A percentile compares a stretch with the other conserved stretches of the same genome.
phyloP scores from a whole-genome alignment of 2,113 vertebrate species.

The Herpailurus yagouaroundi region DNA sequence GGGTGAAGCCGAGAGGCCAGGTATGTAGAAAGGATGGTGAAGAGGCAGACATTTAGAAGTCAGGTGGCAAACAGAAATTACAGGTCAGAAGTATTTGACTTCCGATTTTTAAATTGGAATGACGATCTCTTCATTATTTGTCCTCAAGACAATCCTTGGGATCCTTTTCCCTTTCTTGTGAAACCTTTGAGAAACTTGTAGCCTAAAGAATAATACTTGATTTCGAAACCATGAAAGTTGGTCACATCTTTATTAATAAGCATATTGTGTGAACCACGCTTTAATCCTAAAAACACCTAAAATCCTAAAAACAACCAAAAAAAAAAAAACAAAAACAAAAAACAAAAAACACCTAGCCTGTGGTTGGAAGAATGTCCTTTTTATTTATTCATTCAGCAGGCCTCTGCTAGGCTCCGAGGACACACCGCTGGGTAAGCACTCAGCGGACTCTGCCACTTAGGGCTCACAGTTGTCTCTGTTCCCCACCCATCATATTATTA shows the following conservation, averaged over 20 bases:
- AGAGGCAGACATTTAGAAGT: background rate
- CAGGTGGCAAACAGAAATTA: background rate
- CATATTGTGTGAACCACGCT: background rate
- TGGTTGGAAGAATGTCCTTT: background rate
- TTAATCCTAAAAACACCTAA: background rate
- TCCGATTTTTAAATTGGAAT: background rate
- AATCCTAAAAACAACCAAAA: background rate
- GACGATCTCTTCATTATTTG: background rate
- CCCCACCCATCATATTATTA: background rate
- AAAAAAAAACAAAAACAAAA: background rate
- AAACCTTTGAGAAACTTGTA: background rate
- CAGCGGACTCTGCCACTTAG: accelerated
- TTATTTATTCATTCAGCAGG: background rate
- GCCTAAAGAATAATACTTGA: background rate
- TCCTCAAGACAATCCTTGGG: background rate
- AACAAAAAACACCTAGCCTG: background rate
- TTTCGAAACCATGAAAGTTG: background rate
- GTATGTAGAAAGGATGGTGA: background rate
- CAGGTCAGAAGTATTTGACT: background rate
- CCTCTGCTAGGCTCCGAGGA: background rate
- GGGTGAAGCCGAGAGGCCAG: background rate
- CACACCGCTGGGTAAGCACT: background rate
- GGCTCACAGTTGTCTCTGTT: background rate
- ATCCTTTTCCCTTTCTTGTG: background rate
- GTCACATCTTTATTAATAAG: background rate